These are phyloP conservation scores for Adelosebastes latens DNA, from an alignment of 2,797 vertebrate species.

Conservation along the genomic window DNA sequence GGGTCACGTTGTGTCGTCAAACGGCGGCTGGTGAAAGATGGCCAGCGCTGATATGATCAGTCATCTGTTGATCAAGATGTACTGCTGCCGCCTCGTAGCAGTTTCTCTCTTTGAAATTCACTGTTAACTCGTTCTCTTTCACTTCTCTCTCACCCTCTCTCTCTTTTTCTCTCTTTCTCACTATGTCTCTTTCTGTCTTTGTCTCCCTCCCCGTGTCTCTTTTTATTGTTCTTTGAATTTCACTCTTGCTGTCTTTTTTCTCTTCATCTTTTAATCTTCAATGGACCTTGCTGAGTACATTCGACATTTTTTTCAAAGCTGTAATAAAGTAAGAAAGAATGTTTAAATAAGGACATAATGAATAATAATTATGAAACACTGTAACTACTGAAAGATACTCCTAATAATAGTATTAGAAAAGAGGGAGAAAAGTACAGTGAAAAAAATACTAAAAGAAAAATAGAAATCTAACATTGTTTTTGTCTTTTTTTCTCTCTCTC, in stretches of 20 bases:
- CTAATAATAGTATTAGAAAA: background rate
- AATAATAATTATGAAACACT: background rate
- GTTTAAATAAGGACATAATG: background rate
- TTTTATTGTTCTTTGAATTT: slow-evolving; percentile 3
- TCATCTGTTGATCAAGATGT: slow-evolving; percentile 99
- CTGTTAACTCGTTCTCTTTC: slow-evolving; percentile 53
- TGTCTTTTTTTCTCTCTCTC: background rate
- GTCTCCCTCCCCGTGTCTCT: background rate
- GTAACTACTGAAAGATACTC: background rate
- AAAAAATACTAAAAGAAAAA: background rate
- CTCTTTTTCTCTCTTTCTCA: background rate
- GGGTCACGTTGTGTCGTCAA: slow-evolving; percentile 92
- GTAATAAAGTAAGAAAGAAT: background rate
- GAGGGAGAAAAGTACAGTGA: background rate
- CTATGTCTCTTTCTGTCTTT: background rate
- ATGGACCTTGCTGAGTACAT: background rate
- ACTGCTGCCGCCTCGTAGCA: slow-evolving; percentile 81
- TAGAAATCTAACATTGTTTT: background rate
- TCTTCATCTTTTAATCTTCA: background rate
- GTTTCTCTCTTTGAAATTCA: slow-evolving; percentile 62
- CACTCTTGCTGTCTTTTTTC: background rate
- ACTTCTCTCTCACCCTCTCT: slow-evolving; percentile 43
- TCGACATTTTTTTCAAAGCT: background rate
- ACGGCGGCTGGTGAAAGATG: slow-evolving; percentile 96
- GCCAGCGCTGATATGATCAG: slow-evolving; percentile 91